Evolutionary conservation across 2,888 invertebrate species (phyloP).

Genomic region (Rutpela maculata): DNA sequence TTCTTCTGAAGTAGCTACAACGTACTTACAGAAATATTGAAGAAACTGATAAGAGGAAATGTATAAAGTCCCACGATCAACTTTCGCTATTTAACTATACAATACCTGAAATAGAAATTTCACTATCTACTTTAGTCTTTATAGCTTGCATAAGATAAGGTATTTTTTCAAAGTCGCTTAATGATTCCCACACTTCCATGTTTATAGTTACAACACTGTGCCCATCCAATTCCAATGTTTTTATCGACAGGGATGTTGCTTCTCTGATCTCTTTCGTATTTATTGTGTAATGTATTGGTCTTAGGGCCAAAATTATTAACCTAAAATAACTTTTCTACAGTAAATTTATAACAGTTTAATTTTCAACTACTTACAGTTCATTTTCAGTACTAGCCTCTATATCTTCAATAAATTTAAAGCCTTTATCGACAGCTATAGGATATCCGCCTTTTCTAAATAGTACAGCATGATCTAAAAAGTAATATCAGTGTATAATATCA

Average conservation of each 20-base stretch:
- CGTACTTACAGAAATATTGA: not conserved
- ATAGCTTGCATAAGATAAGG: slow-evolving; percentile 80
- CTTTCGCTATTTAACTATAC: slow-evolving; percentile 16
- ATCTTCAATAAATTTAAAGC: slow-evolving; percentile 73
- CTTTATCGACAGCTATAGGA: slow-evolving; percentile 73
- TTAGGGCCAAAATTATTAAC: slow-evolving; percentile 77
- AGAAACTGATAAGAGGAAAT: not conserved
- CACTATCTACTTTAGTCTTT: slow-evolving; percentile 69
- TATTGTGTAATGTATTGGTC: slow-evolving; percentile 76
- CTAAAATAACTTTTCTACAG: slow-evolving; percentile 72
- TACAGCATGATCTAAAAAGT: slow-evolving; percentile 75
- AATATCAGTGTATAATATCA: slow-evolving; percentile 26
- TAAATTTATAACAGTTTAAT: not conserved
- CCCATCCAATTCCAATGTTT: slow-evolving; percentile 77
- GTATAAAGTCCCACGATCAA: not conserved
- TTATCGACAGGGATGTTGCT: slow-evolving; percentile 75
- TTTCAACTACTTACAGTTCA: slow-evolving; percentile 73
- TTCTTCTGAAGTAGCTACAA: not conserved
- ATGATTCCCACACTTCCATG: slow-evolving; percentile 75
- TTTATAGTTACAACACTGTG: slow-evolving; percentile 77
- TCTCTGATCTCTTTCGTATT: slow-evolving; percentile 78
- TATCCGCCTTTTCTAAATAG: slow-evolving; percentile 76
- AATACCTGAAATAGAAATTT: slow-evolving; percentile 53
- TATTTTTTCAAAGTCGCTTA: slow-evolving; percentile 78
- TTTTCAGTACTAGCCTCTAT: slow-evolving; percentile 70